Percentiles rank a stretch among this genome's conserved stretches.
Conservation (phyloP, 1,140 invertebrate genomes). For the Holcopasites calliopsidis region DNA sequence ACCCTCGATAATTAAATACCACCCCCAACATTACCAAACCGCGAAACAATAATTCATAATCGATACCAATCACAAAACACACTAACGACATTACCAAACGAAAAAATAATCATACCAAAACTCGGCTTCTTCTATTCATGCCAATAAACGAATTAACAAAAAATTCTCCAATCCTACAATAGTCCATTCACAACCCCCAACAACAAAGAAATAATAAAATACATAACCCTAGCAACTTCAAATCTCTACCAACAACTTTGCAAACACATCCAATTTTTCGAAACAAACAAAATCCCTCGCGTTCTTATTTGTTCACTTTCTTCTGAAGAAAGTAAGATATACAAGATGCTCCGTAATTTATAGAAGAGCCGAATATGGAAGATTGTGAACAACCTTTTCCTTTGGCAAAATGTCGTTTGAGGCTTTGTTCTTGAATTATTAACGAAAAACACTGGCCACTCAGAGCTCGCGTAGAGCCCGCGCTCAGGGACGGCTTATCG, state of each 20-base stretch:
- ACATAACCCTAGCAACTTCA: neutral
- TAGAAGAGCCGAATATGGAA: too few relatives aligned
- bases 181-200: too few relatives aligned
- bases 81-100: neutral
- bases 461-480: too few relatives aligned
- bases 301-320: too few relatives aligned
- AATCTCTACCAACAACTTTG: neutral
- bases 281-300: too few relatives aligned
- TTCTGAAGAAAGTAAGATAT: too few relatives aligned
- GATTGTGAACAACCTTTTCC: too few relatives aligned
- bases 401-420: too few relatives aligned
- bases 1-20: neutral
- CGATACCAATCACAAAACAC: neutral
- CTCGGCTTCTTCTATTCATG: neutral
- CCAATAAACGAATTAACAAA: neutral
- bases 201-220: neutral
- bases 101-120: neutral
- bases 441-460: too few relatives aligned
- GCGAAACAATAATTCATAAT: neutral
- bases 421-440: too few relatives aligned
- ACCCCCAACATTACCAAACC: neutral
- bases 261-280: neutral
- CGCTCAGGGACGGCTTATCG: too few relatives aligned
- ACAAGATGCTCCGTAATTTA: too few relatives aligned
- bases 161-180: neutral